These are phyloP conservation scores for Cheumatopsyche charites DNA, from an alignment of 1,140 invertebrate genomes.

Conservation along the genomic window DNA sequence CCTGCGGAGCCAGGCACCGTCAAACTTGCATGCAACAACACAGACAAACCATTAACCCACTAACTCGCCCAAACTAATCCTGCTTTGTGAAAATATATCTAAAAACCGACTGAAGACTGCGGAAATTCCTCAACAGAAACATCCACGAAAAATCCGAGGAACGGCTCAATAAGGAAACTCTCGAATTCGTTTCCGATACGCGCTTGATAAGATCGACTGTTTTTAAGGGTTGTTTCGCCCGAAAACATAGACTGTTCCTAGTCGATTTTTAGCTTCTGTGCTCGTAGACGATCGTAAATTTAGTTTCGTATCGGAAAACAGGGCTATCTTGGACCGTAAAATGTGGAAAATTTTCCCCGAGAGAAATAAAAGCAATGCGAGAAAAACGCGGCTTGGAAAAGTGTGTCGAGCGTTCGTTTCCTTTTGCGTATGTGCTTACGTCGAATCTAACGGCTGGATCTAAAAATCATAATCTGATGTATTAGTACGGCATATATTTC, in stretches of 20 bases:
- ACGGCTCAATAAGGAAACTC: too few relatives aligned
- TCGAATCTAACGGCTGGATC: too few relatives aligned
- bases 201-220: not conserved
- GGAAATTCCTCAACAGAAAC: not conserved
- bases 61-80: slow-evolving; percentile 19
- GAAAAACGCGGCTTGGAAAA: not conserved
- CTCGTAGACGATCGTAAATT: slow-evolving; percentile 6
- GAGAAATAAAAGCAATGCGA: not conserved
- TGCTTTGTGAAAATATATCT: slow-evolving; percentile 21
- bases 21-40: slow-evolving; percentile 18
- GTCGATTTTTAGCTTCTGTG: not conserved
- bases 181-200: not conserved
- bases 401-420: slow-evolving; percentile 10
- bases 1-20: slow-evolving; percentile 28
- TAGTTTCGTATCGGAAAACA: not conserved
- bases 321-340: not conserved
- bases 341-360: slow-evolving; percentile 5
- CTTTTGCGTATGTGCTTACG: not conserved
- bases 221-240: not conserved
- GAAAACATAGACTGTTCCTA: not conserved
- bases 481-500: too few relatives aligned
- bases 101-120: not conserved
- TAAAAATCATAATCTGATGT: too few relatives aligned
- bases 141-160: not conserved
- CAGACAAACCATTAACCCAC: slow-evolving; percentile 36